phyloP scores from a whole-genome alignment of 2,113 vertebrate species.

The Notiomystis cincta region DNA sequence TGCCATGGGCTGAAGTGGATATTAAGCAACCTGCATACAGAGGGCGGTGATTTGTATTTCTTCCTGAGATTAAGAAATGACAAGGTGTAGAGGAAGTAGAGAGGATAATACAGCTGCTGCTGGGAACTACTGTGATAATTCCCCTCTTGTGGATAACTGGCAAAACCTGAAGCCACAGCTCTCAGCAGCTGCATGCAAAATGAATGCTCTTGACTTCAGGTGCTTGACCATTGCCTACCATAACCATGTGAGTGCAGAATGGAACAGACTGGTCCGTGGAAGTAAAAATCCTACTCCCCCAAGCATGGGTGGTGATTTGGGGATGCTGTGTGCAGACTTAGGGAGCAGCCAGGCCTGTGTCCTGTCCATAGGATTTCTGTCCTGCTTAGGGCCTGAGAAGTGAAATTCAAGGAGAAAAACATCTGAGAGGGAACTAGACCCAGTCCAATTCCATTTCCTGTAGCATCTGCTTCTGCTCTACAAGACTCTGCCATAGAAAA shows the following conservation, averaged over 20 bases:
- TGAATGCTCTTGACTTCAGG: not conserved
- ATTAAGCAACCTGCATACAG: not conserved
- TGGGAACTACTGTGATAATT: not conserved
- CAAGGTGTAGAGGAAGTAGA: constrained; percentile 8
- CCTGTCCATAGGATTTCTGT: not conserved
- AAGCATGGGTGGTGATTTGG: fast-evolving
- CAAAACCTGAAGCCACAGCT: not conserved
- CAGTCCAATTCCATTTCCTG: not conserved
- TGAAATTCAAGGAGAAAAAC: not conserved
- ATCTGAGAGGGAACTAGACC: not conserved
- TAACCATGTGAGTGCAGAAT: not conserved
- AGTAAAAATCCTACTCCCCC: not conserved
- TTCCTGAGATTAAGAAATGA: constrained; percentile 1
- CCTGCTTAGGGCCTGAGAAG: not conserved
- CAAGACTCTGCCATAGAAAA: not conserved
- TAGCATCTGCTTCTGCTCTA: not conserved
- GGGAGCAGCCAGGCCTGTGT: not conserved
- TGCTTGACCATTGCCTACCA: fast-evolving
- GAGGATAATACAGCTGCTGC: not conserved
- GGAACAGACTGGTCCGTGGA: not conserved
- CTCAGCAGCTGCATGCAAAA: not conserved
- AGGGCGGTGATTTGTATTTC: not conserved
- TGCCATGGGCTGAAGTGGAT: not conserved
- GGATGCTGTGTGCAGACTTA: not conserved
- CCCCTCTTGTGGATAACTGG: not conserved